Evolutionary conservation across 2,113 vertebrate species (phyloP).

Genomic region (Dasypus novemcinctus): DNA sequence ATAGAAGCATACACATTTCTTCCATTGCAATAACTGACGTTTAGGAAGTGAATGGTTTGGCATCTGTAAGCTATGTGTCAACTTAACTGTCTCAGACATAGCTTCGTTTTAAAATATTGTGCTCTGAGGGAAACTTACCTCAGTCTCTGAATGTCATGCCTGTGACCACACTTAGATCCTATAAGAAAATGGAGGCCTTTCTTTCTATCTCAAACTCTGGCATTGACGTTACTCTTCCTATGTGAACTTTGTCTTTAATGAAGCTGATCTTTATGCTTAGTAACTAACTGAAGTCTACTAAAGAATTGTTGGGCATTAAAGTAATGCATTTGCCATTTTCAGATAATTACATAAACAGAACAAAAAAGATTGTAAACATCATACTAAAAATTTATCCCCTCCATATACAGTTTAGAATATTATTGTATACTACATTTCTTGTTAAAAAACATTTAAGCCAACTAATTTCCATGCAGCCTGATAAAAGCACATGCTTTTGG

Average conservation of each 20-base stretch:
- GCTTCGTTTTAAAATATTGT: constrained; percentile 80
- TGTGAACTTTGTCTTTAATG: neutral
- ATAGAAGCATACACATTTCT: constrained; percentile 67
- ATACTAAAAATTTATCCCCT: neutral
- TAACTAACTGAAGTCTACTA: neutral
- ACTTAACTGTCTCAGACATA: constrained; percentile 78
- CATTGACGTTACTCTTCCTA: too few relatives aligned
- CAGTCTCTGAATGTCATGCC: constrained; percentile 63
- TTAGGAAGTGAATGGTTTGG: constrained; percentile 75
- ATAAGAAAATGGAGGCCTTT: neutral
- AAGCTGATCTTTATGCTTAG: neutral
- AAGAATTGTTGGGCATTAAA: neutral
- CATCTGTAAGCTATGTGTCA: constrained; percentile 78
- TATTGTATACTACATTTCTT: neutral
- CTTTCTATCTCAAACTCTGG: neutral
- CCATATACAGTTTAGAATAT: neutral
- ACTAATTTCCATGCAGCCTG: neutral
- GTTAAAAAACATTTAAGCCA: neutral
- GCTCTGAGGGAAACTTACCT: constrained; percentile 60
- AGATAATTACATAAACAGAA: constrained; percentile 27
- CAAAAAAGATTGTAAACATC: neutral
- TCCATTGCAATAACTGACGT: constrained; percentile 73
- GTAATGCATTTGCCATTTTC: neutral
- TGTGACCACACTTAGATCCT: neutral
- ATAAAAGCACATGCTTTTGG: neutral